A percentile compares a stretch with the other conserved stretches of the same genome.
Evolutionary conservation across 2,797 vertebrate species (phyloP).

Genomic region (Apogon talboti): DNA sequence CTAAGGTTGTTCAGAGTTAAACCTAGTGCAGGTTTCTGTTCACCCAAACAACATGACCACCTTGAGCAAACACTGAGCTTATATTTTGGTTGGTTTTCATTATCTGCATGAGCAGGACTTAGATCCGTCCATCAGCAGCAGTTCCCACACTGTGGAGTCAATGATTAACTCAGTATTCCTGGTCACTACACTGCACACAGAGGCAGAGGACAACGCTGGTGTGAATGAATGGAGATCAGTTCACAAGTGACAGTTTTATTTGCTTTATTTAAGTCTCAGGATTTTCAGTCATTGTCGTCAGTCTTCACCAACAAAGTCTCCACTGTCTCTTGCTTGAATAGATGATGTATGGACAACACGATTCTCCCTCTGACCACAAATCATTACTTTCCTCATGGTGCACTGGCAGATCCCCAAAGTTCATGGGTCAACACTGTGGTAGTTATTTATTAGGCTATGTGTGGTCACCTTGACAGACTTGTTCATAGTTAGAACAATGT

Average conservation of each 20-base stretch:
- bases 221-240: conserved; percentile 37
- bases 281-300: conserved; percentile 13
- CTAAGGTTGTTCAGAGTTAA: conserved; percentile 6
- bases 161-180: conserved; percentile 71
- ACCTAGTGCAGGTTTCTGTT: not conserved
- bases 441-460: conserved; percentile 35
- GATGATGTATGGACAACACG: conserved; percentile 31
- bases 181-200: conserved; percentile 23
- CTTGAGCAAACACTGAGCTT: conserved; percentile 27
- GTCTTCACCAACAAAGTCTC: conserved; percentile 28
- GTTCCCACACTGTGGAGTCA: conserved; percentile 54
- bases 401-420: conserved; percentile 14
- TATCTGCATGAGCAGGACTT: conserved; percentile 19
- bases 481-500: conserved; percentile 54
- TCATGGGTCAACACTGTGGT: conserved; percentile 47
- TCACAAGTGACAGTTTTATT: conserved; percentile 30
- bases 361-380: conserved; percentile 36
- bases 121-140: conserved; percentile 21
- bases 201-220: conserved; percentile 25
- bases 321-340: not conserved
- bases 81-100: conserved; percentile 3
- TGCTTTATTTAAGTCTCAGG: conserved; percentile 30
- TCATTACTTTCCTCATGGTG: conserved; percentile 25
- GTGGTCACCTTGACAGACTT: conserved; percentile 58
- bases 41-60: conserved; percentile 23